Evolutionary conservation across 1,140 invertebrate species (phyloP).

Genomic region (Cataglyphis hispanica): DNA sequence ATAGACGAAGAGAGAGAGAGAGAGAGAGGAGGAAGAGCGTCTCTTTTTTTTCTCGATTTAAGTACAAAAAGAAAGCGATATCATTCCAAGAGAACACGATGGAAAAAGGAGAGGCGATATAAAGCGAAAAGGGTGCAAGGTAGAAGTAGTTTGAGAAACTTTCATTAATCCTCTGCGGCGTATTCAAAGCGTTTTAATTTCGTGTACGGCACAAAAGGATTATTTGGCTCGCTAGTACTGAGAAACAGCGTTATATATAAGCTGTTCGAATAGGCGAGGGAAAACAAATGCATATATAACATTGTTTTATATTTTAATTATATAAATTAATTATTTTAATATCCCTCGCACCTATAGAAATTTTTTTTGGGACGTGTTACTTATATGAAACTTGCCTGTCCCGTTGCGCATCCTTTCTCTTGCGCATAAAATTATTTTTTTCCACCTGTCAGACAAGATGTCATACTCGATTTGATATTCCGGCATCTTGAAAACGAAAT

Average conservation of each 20-base stretch:
- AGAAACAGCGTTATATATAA: slow-evolving; percentile 16
- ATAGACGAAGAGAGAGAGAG: background rate
- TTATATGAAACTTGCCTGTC: background rate
- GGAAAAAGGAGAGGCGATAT: background rate
- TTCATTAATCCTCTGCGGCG: slow-evolving; percentile 32
- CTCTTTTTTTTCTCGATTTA: slow-evolving; percentile 29
- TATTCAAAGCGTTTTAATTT: slow-evolving; percentile 49
- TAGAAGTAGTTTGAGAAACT: slow-evolving; percentile 35
- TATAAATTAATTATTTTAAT: slow-evolving; percentile 13
- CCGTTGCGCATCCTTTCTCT: no score
- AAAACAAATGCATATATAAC: background rate
- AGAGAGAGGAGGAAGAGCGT: background rate
- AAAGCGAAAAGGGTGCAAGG: slow-evolving; percentile 23
- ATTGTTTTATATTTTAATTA: slow-evolving; percentile 10
- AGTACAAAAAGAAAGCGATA: slow-evolving; percentile 17
- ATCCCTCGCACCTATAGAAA: background rate
- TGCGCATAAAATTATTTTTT: background rate
- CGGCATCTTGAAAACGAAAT: background rate
- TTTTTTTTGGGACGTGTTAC: background rate
- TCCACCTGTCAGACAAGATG: background rate
- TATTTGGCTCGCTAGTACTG: slow-evolving; percentile 2
- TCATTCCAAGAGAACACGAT: background rate
- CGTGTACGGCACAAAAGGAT: slow-evolving; percentile 7
- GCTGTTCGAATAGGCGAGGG: background rate
- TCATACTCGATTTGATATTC: background rate